Evolutionary conservation across 2,888 invertebrate genomes (phyloP).

Genomic region (Hemicrepidius hirtus): DNA sequence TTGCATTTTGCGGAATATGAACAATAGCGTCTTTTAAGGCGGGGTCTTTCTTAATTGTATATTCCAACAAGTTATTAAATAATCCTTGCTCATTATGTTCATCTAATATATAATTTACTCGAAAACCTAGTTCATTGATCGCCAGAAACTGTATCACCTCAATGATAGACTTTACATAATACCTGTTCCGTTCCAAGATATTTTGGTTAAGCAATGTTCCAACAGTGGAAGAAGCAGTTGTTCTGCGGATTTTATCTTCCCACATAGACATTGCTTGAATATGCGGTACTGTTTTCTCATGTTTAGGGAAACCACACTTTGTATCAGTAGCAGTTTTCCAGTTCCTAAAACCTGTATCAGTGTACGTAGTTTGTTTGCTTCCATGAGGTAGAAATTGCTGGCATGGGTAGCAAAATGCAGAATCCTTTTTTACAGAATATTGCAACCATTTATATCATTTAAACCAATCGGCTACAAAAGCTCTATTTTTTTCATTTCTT

Average conservation of each 20-base stretch:
- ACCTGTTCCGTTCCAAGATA: slow-evolving; percentile 41
- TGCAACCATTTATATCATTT: slow-evolving; percentile 9
- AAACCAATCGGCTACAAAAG: slow-evolving; percentile 4
- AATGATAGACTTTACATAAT: slow-evolving; percentile 49
- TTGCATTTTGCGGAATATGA: slow-evolving; percentile 36
- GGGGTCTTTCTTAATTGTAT: slow-evolving; percentile 37
- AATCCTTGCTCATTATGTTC: slow-evolving; percentile 35
- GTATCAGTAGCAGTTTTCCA: slow-evolving; percentile 34
- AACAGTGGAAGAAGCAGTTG: neutral
- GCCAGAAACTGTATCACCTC: slow-evolving; percentile 42
- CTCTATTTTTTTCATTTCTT: slow-evolving; percentile 20
- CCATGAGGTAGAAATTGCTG: slow-evolving; percentile 9
- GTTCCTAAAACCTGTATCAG: slow-evolving; percentile 23
- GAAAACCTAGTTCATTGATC: slow-evolving; percentile 35
- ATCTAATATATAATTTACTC: slow-evolving; percentile 38
- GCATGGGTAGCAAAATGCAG: slow-evolving; percentile 30
- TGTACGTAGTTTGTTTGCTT: slow-evolving; percentile 20
- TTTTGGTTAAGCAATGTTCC: slow-evolving; percentile 39
- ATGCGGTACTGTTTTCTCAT: slow-evolving; percentile 24
- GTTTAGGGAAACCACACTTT: slow-evolving; percentile 28
- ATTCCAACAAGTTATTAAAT: slow-evolving; percentile 44
- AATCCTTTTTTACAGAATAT: neutral
- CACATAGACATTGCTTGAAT: slow-evolving; percentile 31
- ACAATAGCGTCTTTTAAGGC: neutral
- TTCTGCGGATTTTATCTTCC: slow-evolving; percentile 21